Base-by-base conservation (phyloP, 2,888 invertebrate genomes). In the Drosophila cracens region DNA sequence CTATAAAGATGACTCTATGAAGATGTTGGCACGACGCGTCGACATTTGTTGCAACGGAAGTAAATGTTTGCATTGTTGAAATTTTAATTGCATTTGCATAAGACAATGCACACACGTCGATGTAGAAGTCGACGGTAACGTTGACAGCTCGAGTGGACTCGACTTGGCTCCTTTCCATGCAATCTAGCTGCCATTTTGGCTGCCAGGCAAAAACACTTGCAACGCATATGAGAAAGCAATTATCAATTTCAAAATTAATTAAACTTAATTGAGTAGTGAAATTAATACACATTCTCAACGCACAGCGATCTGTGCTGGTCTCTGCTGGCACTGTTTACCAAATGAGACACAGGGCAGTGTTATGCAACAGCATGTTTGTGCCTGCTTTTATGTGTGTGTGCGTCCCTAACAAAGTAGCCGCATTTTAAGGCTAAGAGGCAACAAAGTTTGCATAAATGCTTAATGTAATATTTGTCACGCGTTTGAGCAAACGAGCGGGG, bases 21-120 rank as follows among this genome's bases (percentile, higher is more conserved):
- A 76, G 78, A 83, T 78, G 77, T 72, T 62, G 64, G 67, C 59
- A 54, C 67, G 60, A 63, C 68, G 59, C 75, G 56, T 74, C 79
- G 72, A 85, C 86, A 86, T 87, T 90, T 81, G 87, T 85, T 89
- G 85, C 89, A 89, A 89, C 90, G 91, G 89, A 90, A 82, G 91
- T 90, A 90, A 90, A 90, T 90, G 90, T 90, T 90, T 83, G 90
- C 89, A 87, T 90, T 90, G 89, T 90, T 90, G 83, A 90, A 90
- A 90, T 90, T 90, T 90, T 90, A 90, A 90, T 90, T 90, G 89
- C 91, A 90, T 90, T 90, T 90, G 84, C 91, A 90, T 90, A 90
- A 87, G 88, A 80, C 81, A 65, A 68, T 46, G 64, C 78, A 82
- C 77, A 85, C 61, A 73, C 46, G n/a, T n/a, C 49, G 25, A 38